Evolutionary conservation across 2,888 invertebrate genomes (phyloP), one percentile per base, ranked within the genome.

Genomic region (Ligdia adustata): DNA sequence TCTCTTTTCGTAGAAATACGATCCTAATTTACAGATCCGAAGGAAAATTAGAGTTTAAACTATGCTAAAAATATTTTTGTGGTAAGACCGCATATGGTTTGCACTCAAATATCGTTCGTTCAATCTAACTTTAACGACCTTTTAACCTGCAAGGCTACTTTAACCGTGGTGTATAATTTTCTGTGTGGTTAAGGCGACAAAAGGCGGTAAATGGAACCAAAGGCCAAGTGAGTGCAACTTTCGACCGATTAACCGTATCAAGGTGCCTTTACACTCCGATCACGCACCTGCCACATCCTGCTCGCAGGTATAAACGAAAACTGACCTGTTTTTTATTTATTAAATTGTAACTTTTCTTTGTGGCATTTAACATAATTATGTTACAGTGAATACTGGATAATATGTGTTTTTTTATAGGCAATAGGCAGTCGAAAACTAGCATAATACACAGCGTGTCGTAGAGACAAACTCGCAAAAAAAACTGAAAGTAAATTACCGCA

Each of bases 261-360:
- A 37, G 20, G 35, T 16, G 20, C 41, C 9, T 42, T 41, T 26
- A 4, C n/a, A 48, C 2, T 27, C 41, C 7, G 20, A 41, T 27
- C 48, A 48, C 41, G 41, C 37, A 37, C 41, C 46, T 48, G 41
- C 13, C 42, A 37, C 48, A 9, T 49, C 43, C 49, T 43, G 49
- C 16, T 16, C 13, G 11, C 49, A 49, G 49, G 49, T 49, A 49
- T 34, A 13, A 20, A 35, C 24, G 11, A 34, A 11, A 16, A 12
- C 27, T 37, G 27, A 15, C 16, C 27, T 27, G 16, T 7, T 37
- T 37, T 35, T 9, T 35, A 26, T 27, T 27, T 12, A 9, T 9
- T 9, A 15, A 15, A 16, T 16, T 9, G 5, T 1, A 16, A n/a
- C 15, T 16, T 31, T 28, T 4, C n/a, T 9, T 26, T 27, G 27